These are phyloP conservation scores for Ptychoptera albimana DNA, from an alignment of 2,888 invertebrate species.

Conservation along the genomic window DNA sequence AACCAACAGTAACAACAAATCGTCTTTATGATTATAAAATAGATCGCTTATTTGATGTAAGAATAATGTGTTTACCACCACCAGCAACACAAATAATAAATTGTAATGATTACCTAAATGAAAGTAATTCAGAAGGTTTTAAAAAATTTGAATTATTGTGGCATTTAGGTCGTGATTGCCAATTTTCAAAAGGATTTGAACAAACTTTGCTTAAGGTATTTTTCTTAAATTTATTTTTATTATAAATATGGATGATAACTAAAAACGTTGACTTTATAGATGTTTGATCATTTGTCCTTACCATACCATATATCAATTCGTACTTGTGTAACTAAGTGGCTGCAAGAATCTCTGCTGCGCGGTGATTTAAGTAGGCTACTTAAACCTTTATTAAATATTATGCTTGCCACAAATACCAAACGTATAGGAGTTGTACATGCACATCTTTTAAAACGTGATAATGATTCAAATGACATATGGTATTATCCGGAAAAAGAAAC, in stretches of 20 bases:
- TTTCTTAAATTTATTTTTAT: constrained; percentile 39
- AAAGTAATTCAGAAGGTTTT: constrained; percentile 27
- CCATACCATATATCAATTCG: constrained; percentile 27
- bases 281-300: constrained; percentile 23
- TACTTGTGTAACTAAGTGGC: constrained; percentile 55
- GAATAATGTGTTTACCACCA: constrained; percentile 23
- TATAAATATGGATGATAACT: constrained; percentile 41
- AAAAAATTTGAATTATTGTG: constrained; percentile 39
- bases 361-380: constrained; percentile 65
- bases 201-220: constrained; percentile 53
- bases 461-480: constrained; percentile 22
- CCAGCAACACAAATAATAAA: constrained; percentile 7
- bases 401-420: constrained; percentile 64
- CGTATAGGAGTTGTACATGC: constrained; percentile 65
- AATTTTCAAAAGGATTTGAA: constrained; percentile 26
- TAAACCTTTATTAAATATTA: constrained; percentile 57
- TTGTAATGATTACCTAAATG: constrained; percentile 19
- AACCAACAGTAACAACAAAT: constrained; percentile 8
- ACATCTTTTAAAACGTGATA: constrained; percentile 38
- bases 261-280: constrained; percentile 35
- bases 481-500: constrained; percentile 19
- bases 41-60: constrained; percentile 24
- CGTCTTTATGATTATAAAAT: constrained; percentile 20
- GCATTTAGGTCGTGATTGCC: constrained; percentile 58
- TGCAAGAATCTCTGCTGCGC: constrained; percentile 52